Base-by-base conservation (phyloP, 2,888 invertebrate genomes). In the Chaetogeoica ovagalla region DNA sequence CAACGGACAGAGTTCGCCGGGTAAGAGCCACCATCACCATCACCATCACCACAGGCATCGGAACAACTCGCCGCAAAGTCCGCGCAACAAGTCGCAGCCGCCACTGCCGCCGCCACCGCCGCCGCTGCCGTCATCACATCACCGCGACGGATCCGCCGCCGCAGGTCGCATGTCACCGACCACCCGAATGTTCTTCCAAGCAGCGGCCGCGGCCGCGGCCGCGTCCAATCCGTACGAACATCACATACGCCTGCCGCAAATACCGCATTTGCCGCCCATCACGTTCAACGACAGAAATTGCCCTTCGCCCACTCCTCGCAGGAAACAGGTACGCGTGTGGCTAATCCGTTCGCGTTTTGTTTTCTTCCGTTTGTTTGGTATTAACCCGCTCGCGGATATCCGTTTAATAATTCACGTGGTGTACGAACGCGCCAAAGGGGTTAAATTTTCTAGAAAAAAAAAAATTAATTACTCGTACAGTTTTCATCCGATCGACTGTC, bases 231-330 rank as follows among this genome's bases (percentile, higher is more conserved):
- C 87, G 81, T 88, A 88, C 82, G 88, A 88, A 70, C 86, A 88
- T 1, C 84, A 84, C 30, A 82, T 84, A 59, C 83, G 84, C 73
- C 83, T 85, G 60, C 84, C 85, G 15, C 84, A 84, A 60, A 82
- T 88, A 83, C 88, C 88, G 60, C 87, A 87, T 84, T 87, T 88
- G 87, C 85, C 87, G 63, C 85, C 86, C 81, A 89, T 85, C 87
- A 87, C 85, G 82, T 87, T 89, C 87, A 84, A 87, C 85, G 87
- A 87, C 87, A 82, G 84, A 37, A 84, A 89, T 85, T 92, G 93
- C 84, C 90, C 91, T 77, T 94, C 93, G 81, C 94, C 94, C n/a
- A 89, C 93, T 87, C 93, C 94, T 0, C 88, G 95, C 82, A 88
- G 95, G 83, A 95, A 95, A 85, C 95, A 86, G 85, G 86, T 86